A percentile compares a stretch with the other conserved stretches of the same genome.
Evolutionary conservation across 1,140 invertebrate species (phyloP).

Genomic region (Macrotrachela quadricornifera): DNA sequence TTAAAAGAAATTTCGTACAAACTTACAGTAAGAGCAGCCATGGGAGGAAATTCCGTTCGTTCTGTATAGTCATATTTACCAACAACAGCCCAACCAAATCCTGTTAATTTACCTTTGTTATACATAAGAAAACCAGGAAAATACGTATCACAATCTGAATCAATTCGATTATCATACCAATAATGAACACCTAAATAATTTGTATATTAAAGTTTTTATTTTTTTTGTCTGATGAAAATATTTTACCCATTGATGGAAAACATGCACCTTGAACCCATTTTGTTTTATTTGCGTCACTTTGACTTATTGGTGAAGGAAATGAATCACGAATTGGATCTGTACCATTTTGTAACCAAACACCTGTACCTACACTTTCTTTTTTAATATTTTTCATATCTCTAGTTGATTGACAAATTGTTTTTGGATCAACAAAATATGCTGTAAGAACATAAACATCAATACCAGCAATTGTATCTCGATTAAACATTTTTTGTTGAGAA

Average conservation of each 20-base stretch:
- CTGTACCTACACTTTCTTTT: constrained; percentile 5
- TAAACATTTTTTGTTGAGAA: not conserved
- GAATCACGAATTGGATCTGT: constrained; percentile 8
- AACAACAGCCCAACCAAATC: constrained; percentile 19
- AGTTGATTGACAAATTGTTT: not conserved
- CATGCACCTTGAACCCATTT: constrained; percentile 21
- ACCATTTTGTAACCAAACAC: constrained; percentile 10
- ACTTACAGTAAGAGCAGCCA: too few species aligned
- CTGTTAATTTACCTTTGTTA: constrained; percentile 20
- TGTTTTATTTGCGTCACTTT: constrained; percentile 13
- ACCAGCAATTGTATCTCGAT: not conserved
- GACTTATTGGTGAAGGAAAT: constrained; percentile 12
- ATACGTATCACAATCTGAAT: constrained; percentile 16
- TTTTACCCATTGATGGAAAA: constrained; percentile 22
- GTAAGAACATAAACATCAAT: constrained; percentile 5
- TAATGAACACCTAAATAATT: constrained; percentile 14
- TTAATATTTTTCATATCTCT: not conserved
- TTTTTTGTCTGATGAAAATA: not conserved
- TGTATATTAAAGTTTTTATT: not conserved
- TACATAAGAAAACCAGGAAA: constrained; percentile 21
- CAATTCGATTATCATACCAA: constrained; percentile 14
- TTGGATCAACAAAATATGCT: constrained; percentile 10
- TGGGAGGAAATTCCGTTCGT: too few species aligned
- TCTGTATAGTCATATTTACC: too few species aligned
- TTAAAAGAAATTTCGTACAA: too few species aligned